phyloP scores from a whole-genome alignment of 2,113 vertebrate species.

The Ancistrus triradiatus region DNA sequence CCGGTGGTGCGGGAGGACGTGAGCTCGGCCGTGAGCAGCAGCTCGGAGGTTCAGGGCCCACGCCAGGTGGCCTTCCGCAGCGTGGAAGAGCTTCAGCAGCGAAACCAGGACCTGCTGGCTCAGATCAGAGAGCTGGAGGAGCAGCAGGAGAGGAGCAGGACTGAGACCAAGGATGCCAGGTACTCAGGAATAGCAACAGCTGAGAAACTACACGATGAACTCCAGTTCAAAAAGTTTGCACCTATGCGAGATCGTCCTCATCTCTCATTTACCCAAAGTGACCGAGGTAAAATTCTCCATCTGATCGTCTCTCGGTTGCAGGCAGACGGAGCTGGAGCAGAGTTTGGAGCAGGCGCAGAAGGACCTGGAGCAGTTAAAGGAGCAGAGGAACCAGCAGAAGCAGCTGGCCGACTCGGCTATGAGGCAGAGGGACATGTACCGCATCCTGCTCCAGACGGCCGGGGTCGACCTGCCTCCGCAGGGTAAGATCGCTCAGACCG shows the following conservation, averaged over 20 bases:
- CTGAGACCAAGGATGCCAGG: constrained; percentile 76
- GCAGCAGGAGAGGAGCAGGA: constrained; percentile 76
- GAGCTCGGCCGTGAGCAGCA: constrained; percentile 83
- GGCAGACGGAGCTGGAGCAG: constrained; percentile 77
- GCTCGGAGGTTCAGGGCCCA: constrained; percentile 78
- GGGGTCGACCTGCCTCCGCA: constrained; percentile 82
- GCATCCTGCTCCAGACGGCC: constrained; percentile 86
- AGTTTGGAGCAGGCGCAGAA: constrained; percentile 70
- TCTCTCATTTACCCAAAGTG: too few species aligned
- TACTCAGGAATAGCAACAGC: too few species aligned
- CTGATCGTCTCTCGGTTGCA: too few species aligned
- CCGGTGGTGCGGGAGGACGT: constrained; percentile 79
- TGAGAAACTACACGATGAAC: too few species aligned
- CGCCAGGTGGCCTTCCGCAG: constrained; percentile 84
- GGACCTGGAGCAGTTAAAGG: constrained; percentile 80
- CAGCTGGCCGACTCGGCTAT: constrained; percentile 86
- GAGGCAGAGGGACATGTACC: constrained; percentile 95
- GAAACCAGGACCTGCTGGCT: constrained; percentile 85
- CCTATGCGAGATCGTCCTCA: too few species aligned
- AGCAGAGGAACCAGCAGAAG: constrained; percentile 84
- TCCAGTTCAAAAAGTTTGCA: too few species aligned
- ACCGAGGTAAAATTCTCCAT: too few species aligned
- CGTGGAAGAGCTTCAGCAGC: constrained; percentile 87
- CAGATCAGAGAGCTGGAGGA: constrained; percentile 84
- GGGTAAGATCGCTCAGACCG: constrained; percentile 56